Conservation (phyloP, 2,888 invertebrate genomes). For the Cheiracanthium punctorium region DNA sequence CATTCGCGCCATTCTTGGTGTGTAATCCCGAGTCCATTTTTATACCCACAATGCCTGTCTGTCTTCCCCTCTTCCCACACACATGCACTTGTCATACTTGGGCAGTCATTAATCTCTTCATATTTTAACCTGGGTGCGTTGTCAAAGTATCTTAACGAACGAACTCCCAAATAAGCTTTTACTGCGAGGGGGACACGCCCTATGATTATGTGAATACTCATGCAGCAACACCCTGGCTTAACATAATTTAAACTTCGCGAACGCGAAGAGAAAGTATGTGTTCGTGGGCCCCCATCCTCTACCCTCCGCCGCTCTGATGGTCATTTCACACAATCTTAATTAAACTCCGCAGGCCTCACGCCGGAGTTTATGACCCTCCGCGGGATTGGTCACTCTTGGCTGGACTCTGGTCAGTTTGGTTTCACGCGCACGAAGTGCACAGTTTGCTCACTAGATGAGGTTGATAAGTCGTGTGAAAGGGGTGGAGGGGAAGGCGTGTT, state of each 20-base stretch:
- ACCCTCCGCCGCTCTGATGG: too few species aligned
- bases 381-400: slow-evolving; percentile 18
- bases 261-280: neutral
- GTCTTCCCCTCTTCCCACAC: too few species aligned
- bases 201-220: neutral
- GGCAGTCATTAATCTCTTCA: neutral
- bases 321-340: slow-evolving; percentile 8
- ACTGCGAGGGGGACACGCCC: neutral
- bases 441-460: neutral
- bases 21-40: too few species aligned
- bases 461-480: too few species aligned
- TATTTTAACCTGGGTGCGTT: neutral
- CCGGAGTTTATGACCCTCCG: neutral
- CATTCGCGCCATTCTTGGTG: too few species aligned
- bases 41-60: too few species aligned
- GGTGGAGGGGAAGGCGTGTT: too few species aligned
- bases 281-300: too few species aligned
- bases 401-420: slow-evolving; percentile 19
- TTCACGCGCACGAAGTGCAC: neutral
- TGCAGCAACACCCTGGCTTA: slow-evolving; percentile 3
- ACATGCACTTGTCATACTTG: too few species aligned
- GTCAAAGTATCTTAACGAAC: slow-evolving; percentile 3
- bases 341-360: slow-evolving; percentile 6
- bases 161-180: neutral
- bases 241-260: neutral